These are phyloP conservation scores for Lordiphosa clarofinis DNA, from an alignment of 1,140 invertebrate genomes.

Conservation along the genomic window DNA sequence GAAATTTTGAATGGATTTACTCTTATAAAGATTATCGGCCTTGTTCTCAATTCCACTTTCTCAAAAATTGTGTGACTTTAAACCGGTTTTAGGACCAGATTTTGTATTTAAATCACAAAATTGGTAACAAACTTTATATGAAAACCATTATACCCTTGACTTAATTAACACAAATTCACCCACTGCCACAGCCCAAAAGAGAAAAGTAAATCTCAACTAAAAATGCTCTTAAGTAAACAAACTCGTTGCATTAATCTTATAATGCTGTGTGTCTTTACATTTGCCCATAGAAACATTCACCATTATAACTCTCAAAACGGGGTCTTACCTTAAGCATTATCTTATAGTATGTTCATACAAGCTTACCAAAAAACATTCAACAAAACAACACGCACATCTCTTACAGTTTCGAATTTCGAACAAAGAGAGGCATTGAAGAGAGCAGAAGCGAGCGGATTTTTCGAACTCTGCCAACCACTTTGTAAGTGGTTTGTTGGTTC, in stretches of 20 bases:
- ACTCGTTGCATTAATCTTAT: neutral
- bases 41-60: too few species aligned
- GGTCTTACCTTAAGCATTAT: too few species aligned
- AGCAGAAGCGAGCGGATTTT: constrained; percentile 9
- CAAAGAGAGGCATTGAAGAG: constrained; percentile 5
- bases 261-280: constrained; percentile 6
- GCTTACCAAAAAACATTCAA: neutral
- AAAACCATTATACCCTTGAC: constrained; percentile 7
- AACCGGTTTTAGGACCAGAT: too few species aligned
- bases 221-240: constrained; percentile 48
- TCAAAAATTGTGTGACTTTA: too few species aligned
- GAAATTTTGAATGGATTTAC: too few species aligned
- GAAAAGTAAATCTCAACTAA: neutral
- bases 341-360: neutral
- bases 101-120: too few species aligned
- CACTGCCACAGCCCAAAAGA: constrained; percentile 35
- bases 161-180: neutral
- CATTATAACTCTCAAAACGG: neutral
- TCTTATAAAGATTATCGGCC: too few species aligned
- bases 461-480: neutral
- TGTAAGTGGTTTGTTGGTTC: neutral
- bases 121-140: too few species aligned
- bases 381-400: neutral
- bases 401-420: constrained; percentile 22
- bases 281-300: constrained; percentile 1